Base-by-base conservation (phyloP, 2,888 invertebrate genomes). In the Drosophila macrothrix region DNA sequence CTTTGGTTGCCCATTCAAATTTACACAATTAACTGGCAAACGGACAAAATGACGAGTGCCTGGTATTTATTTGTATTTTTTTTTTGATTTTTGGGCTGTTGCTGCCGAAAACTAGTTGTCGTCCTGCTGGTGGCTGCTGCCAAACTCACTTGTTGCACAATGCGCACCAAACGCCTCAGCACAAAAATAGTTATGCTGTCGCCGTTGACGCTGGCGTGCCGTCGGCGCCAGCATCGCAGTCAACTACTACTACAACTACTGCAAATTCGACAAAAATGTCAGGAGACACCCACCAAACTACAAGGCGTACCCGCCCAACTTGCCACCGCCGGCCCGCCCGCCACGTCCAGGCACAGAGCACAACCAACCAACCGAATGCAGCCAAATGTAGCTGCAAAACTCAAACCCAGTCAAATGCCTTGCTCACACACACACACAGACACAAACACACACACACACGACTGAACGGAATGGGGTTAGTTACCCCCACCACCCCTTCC, bases 141-240 rank as follows among this genome's bases (percentile, higher is more conserved):
- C 92, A 92, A 93, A 93, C 93, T 93, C 93, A 93, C 93, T 93
- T 93, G 93, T 93, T 93, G 93, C 93, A 93, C 93, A 93, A 92
- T 91, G 89, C 91, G 82, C 82, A 88, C 88, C 91, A 72, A 88
- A 78, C 71, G 91, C 80, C 84, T 84, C 60, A 74, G 82, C 84
- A 82, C 83, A 79, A 83, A 85, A 85, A 87, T 88, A 83, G 88
- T 83, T 87, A 74, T 85, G 89, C 87, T 80, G 84, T 80, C 84
- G 76, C 76, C 28, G 80, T 53, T 49, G 78, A 52, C 55, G 77
- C 10, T 55, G 58, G 46, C 67, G 71, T 52, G 68, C 52, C 66
- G 60, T 37, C 41, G 58, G 54, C 78, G 61, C 31, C 82, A 65
- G 69, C 71, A 67, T 33, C 78, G 77, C 68, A 58, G 73, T 65